These are phyloP conservation scores for Drosophila flavopinicola DNA, from an alignment of 2,888 invertebrate genomes.

Conservation along the genomic window DNA sequence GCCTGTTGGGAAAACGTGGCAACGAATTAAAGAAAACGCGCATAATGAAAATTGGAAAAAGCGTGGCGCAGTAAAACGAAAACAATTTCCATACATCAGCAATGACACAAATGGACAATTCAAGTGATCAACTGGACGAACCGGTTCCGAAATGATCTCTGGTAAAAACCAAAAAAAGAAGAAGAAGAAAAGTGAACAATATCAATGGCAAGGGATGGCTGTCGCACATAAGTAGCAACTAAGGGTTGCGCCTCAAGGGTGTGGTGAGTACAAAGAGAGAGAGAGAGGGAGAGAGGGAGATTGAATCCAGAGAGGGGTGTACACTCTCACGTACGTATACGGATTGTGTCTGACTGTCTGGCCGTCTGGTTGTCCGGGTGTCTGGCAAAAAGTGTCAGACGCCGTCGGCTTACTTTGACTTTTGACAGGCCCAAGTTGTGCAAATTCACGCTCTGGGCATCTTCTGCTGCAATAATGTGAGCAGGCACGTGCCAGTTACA, in stretches of 20 bases:
- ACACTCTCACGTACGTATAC: constrained; percentile 48
- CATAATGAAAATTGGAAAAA: constrained; percentile 52
- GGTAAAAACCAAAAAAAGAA: neutral
- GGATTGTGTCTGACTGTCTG: constrained; percentile 34
- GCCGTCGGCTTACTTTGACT: constrained; percentile 73
- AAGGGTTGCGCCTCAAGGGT: constrained; percentile 34
- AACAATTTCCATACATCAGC: constrained; percentile 46
- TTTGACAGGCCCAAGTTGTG: constrained; percentile 73
- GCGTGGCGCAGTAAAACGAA: constrained; percentile 6
- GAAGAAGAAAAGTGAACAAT: constrained; percentile 35
- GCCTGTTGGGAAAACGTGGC: constrained; percentile 39
- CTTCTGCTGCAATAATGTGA: constrained; percentile 33
- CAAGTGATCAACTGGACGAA: constrained; percentile 43
- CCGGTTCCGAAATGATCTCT: constrained; percentile 48
- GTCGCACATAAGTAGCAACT: constrained; percentile 5
- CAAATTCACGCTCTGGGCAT: constrained; percentile 55
- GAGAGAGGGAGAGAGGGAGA: neutral
- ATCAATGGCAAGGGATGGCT: constrained; percentile 68
- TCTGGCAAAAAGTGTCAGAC: constrained; percentile 62
- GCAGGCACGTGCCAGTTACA: constrained; percentile 64
- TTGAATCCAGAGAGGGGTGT: neutral
- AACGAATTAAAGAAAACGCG: constrained; percentile 67
- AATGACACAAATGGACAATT: constrained; percentile 23
- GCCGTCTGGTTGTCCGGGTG: constrained; percentile 17
- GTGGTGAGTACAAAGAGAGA: neutral